Evolutionary conservation across 2,797 vertebrate genomes (phyloP).

Genomic region (Gorsachius magnificus): DNA sequence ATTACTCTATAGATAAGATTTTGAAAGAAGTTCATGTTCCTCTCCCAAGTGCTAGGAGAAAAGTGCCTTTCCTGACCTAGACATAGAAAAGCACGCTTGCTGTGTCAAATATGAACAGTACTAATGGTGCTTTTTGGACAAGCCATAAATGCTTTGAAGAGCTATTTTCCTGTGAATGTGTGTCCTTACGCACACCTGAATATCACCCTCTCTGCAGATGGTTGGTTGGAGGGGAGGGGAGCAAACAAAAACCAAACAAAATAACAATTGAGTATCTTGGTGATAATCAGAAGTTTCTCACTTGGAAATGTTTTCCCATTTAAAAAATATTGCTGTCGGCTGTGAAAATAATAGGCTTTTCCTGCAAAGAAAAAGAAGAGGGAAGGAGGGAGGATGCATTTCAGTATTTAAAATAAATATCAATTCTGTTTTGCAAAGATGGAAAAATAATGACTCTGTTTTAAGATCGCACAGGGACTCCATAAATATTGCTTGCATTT

Average conservation of each 20-base stretch:
- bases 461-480: background rate
- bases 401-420: slow-evolving; percentile 63
- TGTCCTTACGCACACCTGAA: background rate
- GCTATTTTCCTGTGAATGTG: background rate
- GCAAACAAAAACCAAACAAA: slow-evolving; percentile 5
- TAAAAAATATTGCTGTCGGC: slow-evolving; percentile 72
- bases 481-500: background rate
- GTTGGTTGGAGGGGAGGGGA: background rate
- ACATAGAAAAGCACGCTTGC: background rate
- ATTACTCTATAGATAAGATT: background rate
- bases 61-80: background rate
- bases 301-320: slow-evolving; percentile 56
- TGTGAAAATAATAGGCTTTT: slow-evolving; percentile 68
- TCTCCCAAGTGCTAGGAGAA: background rate
- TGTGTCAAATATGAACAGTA: background rate
- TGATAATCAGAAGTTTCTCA: slow-evolving; percentile 58
- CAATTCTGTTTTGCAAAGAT: slow-evolving; percentile 13
- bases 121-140: background rate
- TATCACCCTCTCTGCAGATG: background rate
- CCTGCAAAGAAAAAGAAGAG: slow-evolving; percentile 18
- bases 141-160: background rate
- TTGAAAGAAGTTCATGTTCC: background rate
- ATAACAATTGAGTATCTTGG: background rate
- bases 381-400: background rate
- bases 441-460: slow-evolving; percentile 34